Percentiles rank a stretch among this genome's conserved stretches.
phyloP scores from a whole-genome alignment of 2,888 invertebrate species.

The Eupeodes luniger region DNA sequence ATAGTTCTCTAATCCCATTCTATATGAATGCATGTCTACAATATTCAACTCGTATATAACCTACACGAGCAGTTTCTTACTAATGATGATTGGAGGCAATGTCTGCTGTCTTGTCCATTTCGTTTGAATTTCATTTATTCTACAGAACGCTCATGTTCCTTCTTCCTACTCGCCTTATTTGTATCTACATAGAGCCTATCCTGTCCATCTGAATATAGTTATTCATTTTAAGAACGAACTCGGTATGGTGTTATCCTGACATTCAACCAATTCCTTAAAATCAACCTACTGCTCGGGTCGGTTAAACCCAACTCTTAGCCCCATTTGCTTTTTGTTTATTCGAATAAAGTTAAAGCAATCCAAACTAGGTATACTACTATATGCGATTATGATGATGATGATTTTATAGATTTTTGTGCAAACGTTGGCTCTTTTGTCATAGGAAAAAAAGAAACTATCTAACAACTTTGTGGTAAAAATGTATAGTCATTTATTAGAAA shows the following conservation, averaged over 20 bases:
- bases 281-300: not conserved
- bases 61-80: not conserved
- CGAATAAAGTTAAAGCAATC: constrained; percentile 26
- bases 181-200: constrained; percentile 52
- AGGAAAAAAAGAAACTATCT: not conserved
- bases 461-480: not conserved
- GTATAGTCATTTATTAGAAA: not conserved
- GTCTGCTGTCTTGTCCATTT: constrained; percentile 73
- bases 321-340: constrained; percentile 30
- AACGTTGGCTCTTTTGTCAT: constrained; percentile 47
- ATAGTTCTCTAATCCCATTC: constrained; percentile 74
- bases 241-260: constrained; percentile 52
- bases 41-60: not conserved
- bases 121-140: constrained; percentile 54
- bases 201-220: constrained; percentile 52
- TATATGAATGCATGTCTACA: not conserved
- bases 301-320: not conserved
- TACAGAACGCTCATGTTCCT: constrained; percentile 43
- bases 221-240: constrained; percentile 19
- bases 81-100: constrained; percentile 76
- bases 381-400: constrained; percentile 34
- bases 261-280: not conserved
- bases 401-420: constrained; percentile 68
- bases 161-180: constrained; percentile 71
- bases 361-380: constrained; percentile 20